phyloP scores from a whole-genome alignment of 2,113 vertebrate species.

The Mohoua ochrocephala region DNA sequence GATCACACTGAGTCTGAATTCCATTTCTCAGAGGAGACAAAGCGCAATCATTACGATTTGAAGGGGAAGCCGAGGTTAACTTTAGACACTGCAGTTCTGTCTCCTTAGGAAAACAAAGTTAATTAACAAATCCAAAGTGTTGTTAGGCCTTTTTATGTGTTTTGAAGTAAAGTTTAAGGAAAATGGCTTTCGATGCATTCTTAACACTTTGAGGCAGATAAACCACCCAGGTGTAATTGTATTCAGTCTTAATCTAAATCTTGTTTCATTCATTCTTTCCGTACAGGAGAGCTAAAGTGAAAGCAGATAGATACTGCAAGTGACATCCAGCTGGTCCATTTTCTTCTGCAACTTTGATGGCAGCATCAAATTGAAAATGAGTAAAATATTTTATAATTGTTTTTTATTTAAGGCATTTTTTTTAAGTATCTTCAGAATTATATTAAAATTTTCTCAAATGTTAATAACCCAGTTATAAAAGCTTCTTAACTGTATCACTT shows the following conservation, averaged over 20 bases:
- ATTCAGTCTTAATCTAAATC: not conserved
- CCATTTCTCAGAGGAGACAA: not conserved
- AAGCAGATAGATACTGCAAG: slow-evolving; percentile 97
- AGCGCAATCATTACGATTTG: fast-evolving
- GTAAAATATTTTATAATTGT: not conserved
- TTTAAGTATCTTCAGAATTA: not conserved
- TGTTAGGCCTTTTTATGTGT: not conserved
- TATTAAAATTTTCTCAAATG: not conserved
- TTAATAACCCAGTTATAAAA: not conserved
- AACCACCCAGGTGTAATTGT: not conserved
- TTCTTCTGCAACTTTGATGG: not conserved
- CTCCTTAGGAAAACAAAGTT: not conserved
- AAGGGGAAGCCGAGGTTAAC: not conserved
- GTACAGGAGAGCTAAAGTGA: slow-evolving; percentile 92
- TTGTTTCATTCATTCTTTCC: slow-evolving; percentile 22
- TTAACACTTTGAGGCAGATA: not conserved
- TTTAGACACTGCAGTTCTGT: not conserved
- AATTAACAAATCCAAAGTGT: not conserved
- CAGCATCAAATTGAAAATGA: not conserved
- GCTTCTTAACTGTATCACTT: not conserved
- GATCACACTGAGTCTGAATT: not conserved
- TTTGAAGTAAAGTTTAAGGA: not conserved
- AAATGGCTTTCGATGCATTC: not conserved
- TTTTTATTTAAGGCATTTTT: slow-evolving; percentile 60
- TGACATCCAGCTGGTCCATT: slow-evolving; percentile 54